Evolutionary conservation across 2,797 vertebrate genomes (phyloP).

Genomic region (Darevskia nairensis): DNA sequence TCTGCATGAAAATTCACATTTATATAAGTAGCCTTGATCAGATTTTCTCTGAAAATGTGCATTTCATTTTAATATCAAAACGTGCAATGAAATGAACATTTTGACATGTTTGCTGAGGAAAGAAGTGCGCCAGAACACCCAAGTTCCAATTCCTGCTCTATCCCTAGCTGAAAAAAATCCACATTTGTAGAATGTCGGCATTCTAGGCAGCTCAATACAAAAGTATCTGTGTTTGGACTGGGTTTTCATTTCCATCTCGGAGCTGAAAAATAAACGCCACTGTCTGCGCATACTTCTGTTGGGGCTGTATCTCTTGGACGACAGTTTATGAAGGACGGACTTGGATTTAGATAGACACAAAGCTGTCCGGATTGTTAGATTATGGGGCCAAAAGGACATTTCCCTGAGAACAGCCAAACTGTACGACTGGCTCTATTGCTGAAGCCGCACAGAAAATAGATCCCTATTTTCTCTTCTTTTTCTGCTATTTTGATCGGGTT

Average conservation of each 20-base stretch:
- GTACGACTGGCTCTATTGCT: slow-evolving; percentile 60
- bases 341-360: slow-evolving; percentile 56
- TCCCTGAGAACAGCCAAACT: slow-evolving; percentile 61
- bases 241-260: not conserved
- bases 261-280: not conserved
- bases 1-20: too few species aligned
- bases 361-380: slow-evolving; percentile 59
- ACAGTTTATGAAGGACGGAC: slow-evolving; percentile 67
- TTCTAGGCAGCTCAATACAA: not conserved
- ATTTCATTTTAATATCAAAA: too few species aligned
- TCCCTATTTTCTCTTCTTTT: slow-evolving; percentile 26
- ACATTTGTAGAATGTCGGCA: not conserved
- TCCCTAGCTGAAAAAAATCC: too few species aligned
- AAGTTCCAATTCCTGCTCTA: too few species aligned
- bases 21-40: too few species aligned
- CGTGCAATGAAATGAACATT: too few species aligned
- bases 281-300: not conserved
- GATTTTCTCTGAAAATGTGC: too few species aligned
- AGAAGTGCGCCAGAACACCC: too few species aligned
- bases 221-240: not conserved
- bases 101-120: too few species aligned
- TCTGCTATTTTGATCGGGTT: slow-evolving; percentile 42
- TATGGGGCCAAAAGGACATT: slow-evolving; percentile 53
- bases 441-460: slow-evolving; percentile 58
- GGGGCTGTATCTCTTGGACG: slow-evolving; percentile 38